Percentiles rank a stretch among this genome's conserved stretches.
Conservation (phyloP, 2,888 invertebrate species). For the Hypsopygia costalis region DNA sequence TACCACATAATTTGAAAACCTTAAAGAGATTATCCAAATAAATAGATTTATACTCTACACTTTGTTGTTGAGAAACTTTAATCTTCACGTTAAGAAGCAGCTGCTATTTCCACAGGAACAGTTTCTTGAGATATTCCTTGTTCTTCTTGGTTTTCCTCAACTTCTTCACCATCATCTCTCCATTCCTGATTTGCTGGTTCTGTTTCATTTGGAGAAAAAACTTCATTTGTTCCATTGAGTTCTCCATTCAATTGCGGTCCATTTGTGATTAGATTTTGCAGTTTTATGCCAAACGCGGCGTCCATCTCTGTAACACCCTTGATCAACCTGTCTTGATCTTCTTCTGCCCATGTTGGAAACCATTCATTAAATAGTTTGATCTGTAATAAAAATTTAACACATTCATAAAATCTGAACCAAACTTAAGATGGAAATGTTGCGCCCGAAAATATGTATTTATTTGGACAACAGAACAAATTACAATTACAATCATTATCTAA, state of each 20-base stretch:
- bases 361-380: conserved; percentile 92
- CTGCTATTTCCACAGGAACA: conserved; percentile 61
- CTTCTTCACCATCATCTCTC: conserved; percentile 19
- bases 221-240: conserved; percentile 50
- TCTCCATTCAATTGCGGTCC: conserved; percentile 62
- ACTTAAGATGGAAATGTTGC: too few relatives aligned
- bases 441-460: too few relatives aligned
- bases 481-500: too few relatives aligned
- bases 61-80: too few relatives aligned
- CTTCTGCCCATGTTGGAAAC: conserved; percentile 88
- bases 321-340: conserved; percentile 85
- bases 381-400: conserved; percentile 75
- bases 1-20: too few relatives aligned
- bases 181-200: conserved; percentile 24
- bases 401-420: too few relatives aligned
- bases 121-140: conserved; percentile 41
- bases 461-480: too few relatives aligned
- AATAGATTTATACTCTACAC: too few relatives aligned
- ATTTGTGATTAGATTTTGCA: conserved; percentile 71
- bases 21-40: not conserved
- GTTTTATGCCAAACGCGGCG: conserved; percentile 85
- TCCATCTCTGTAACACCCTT: conserved; percentile 86
- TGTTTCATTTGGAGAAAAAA: conserved; percentile 36
- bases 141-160: conserved; percentile 25
- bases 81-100: conserved; percentile 56